Evolutionary conservation across 1,140 invertebrate species (phyloP), one percentile per base, ranked within the genome.

Genomic region (Hyposmocoma kahamanoa): DNA sequence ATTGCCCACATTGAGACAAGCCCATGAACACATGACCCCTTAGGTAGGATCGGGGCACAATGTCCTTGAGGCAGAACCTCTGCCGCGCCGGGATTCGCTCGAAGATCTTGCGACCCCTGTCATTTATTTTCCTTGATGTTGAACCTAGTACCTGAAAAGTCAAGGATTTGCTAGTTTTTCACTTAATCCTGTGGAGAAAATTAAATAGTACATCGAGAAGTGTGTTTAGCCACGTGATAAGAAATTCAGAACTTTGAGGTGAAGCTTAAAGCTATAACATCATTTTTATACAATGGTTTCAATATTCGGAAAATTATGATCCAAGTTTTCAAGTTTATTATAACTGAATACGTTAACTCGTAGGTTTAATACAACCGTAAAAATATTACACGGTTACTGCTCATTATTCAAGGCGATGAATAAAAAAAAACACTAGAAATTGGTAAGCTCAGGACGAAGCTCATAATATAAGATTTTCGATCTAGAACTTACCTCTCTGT

Each of bases 1-100:
- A 97, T 78, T 96, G 94, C 6, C 96, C 96, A 87, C 96, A 97
- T 65, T 95, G 92, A 19, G 95, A 96, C 61, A 97, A 93, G 6
- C 97, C 97, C 91, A 98, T 94, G 73, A 97, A 95, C 28, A 97
- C 91, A 86, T 98, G 95, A 52, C 89, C 88, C 55, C 66, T 84
- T 74, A 77, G 72, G 57, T 82, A 83, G 17, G 67, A 53, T 24
- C 72, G 71, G 20, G 87, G 87, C 58, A 88, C 82, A 62, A 90
- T 86, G 48, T 90, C 88, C 82, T 89, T 89, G 41, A 91, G 86
- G 60, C 88, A 89, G 59, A 89, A 88, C 36, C 88, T 86, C 59
- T 90, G 85, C 60, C 90, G 85, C 56, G 84, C 87, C 67, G 90
- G 90, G 64, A 92, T 89, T 65, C 84, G 82, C 47, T 89, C 87